Conservation (phyloP, 2,888 invertebrate species). For the Campoletis raptor region DNA sequence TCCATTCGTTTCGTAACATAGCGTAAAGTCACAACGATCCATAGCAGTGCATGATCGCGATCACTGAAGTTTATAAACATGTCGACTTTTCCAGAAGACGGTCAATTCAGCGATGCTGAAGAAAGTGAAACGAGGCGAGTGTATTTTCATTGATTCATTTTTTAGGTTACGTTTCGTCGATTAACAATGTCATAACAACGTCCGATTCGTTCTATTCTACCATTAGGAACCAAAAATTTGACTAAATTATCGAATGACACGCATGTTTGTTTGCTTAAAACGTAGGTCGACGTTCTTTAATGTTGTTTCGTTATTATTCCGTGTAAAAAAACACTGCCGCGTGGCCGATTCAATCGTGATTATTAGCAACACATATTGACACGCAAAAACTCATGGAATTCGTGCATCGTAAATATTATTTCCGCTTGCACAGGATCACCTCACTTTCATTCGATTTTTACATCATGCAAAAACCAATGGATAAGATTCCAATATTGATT, state of each 20-base stretch:
- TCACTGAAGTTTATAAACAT: conserved; percentile 58
- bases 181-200: conserved; percentile 51
- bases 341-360: not conserved
- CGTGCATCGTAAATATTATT: not conserved
- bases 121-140: conserved; percentile 76
- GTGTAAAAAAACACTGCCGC: not conserved
- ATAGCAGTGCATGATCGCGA: not conserved
- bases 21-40: not conserved
- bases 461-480: not conserved
- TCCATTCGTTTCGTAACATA: conserved; percentile 15
- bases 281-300: not conserved
- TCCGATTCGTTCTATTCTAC: not conserved
- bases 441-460: not conserved
- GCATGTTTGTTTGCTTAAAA: not conserved
- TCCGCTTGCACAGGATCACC: not conserved
- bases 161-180: conserved; percentile 25
- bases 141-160: conserved; percentile 41
- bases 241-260: not conserved
- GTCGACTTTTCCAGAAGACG: conserved; percentile 79
- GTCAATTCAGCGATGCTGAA: conserved; percentile 86
- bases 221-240: not conserved
- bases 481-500: not conserved
- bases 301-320: not conserved
- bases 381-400: not conserved
- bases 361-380: not conserved